Evolutionary conservation across 2,113 vertebrate species (phyloP).

Genomic region (Chaetura pelagica): DNA sequence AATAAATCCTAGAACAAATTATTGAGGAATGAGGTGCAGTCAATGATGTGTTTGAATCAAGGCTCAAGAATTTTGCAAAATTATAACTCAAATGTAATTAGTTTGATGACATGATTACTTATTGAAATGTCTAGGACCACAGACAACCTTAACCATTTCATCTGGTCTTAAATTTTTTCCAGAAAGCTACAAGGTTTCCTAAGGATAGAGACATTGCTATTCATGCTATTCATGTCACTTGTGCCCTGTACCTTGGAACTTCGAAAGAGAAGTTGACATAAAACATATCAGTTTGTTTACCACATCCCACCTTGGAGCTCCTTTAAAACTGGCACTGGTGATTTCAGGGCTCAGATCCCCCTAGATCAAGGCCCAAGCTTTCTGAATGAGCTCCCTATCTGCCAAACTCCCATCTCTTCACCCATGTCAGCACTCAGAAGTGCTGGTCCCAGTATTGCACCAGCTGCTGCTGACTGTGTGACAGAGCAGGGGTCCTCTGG

Average conservation of each 20-base stretch:
- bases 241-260: background rate
- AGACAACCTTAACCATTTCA: background rate
- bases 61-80: background rate
- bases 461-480: background rate
- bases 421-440: background rate
- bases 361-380: background rate
- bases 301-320: background rate
- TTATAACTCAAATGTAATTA: background rate
- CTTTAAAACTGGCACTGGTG: background rate
- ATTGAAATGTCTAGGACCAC: background rate
- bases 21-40: background rate
- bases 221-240: background rate
- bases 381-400: background rate
- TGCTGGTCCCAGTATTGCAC: background rate
- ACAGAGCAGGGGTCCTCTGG: background rate
- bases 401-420: background rate
- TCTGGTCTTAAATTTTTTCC: background rate
- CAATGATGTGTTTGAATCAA: background rate
- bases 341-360: background rate
- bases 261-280: background rate
- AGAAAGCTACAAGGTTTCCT: background rate
- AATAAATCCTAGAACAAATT: background rate
- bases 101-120: background rate
- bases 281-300: background rate
- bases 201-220: background rate